Evolutionary conservation across 2,797 vertebrate genomes (phyloP), one percentile per base, ranked within the genome.

Genomic region (Sparidentex hasta): DNA sequence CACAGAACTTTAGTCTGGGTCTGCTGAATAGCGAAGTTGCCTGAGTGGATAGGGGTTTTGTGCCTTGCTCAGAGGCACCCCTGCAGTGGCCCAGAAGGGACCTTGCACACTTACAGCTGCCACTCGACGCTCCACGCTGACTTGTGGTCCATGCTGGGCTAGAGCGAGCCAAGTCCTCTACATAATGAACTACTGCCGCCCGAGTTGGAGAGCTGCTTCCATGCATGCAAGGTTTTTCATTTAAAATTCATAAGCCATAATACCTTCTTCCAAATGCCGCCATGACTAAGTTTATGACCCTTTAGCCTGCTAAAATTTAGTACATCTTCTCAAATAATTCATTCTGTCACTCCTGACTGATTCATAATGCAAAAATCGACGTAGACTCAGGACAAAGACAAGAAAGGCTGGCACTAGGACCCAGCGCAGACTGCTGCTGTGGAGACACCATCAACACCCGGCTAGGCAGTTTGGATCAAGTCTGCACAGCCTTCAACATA

Each of bases 141-240:
- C 38, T 11, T 8, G 38, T 38, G 33, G 33, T 33, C 33, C 33
- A 33, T 8, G 33, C 33, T 33, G 33, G 33, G 2, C 33, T 8
- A 33, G 33, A 33, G 11, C 9, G 8, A 38, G 38, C 38, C 38
- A 38, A 38, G 38, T 38, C 38, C 38, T 38, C 38, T 38, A 38
- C 11, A 38, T 8, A 38, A 38, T 38, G 38, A 38, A 11, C 38
- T 38, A 11, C 38, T 9, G 9, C 38, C 38, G 2, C 38, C 9
- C 7, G 9, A 38, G 38, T 29, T 59, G 20, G n/a, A 74, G 20
- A 43, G 52, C 9, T 71, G 12, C 33, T 51, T 43, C 33, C 64
- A 69, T 67, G 57, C 41, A 63, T 51, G 16, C 23, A 59, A 46
- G 18, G 2, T 61, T 65, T 65, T 51, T 65, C 20, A 75, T 61